Conservation (phyloP, 1,140 invertebrate genomes). For the Tetragonula clypearis region DNA sequence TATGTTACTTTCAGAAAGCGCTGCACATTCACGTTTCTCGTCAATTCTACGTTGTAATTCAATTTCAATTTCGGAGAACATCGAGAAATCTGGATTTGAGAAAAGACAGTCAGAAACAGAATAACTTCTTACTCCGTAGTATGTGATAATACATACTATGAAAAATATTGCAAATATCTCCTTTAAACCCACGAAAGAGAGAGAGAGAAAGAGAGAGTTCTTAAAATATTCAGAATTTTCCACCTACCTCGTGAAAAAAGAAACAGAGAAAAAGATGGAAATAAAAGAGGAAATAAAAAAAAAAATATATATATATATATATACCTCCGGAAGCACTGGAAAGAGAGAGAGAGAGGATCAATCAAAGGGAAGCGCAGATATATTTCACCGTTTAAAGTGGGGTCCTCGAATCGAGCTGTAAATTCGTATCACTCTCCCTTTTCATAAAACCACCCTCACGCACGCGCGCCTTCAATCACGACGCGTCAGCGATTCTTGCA, state of each 20-base stretch:
- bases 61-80: no score
- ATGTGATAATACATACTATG: no score
- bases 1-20: no score
- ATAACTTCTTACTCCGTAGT: no score
- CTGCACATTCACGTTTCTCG: no score
- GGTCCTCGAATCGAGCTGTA: slow-evolving; percentile 14
- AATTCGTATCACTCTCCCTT: slow-evolving; percentile 42
- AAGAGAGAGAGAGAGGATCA: background rate
- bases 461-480: slow-evolving; percentile 22
- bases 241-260: background rate
- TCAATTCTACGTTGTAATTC: no score
- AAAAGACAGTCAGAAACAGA: no score
- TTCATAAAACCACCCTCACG: slow-evolving; percentile 18
- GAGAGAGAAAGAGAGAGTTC: background rate
- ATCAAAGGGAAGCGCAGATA: background rate
- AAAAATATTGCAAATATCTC: background rate
- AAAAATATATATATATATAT: background rate
- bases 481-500: slow-evolving; percentile 1
- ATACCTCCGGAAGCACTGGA: background rate
- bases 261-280: background rate
- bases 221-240: background rate
- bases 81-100: no score
- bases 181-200: background rate
- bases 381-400: background rate
- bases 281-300: background rate